phyloP scores from a whole-genome alignment of 1,140 invertebrate species.

The Drepana arcuata region DNA sequence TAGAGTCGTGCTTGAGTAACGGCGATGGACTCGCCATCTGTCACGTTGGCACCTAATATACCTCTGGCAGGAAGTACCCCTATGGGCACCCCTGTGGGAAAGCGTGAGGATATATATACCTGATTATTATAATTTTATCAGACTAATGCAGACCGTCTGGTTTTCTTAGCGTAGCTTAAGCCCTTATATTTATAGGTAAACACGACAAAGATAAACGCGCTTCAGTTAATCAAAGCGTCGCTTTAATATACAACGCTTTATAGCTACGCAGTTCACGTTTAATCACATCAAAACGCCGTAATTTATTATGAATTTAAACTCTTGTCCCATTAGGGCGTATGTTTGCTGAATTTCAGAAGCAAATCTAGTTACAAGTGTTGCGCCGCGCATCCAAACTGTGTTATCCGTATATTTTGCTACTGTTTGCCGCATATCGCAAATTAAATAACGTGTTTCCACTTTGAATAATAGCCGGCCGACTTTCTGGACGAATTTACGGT shows the following conservation, averaged over 20 bases:
- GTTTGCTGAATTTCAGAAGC: constrained; percentile 51
- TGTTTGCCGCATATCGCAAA: constrained; percentile 50
- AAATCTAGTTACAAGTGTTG: constrained; percentile 60
- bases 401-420: constrained; percentile 54
- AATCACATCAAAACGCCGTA: constrained; percentile 17
- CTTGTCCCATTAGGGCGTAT: constrained; percentile 39
- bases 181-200: constrained; percentile 26
- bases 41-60: too few species aligned
- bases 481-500: too few species aligned
- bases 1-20: too few species aligned
- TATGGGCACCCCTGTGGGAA: too few species aligned
- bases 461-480: constrained; percentile 32
- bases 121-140: too few species aligned
- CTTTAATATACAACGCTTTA: constrained; percentile 23
- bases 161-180: constrained; percentile 28
- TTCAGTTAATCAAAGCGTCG: constrained; percentile 20
- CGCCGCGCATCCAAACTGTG: constrained; percentile 30
- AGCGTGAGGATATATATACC: too few species aligned
- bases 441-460: constrained; percentile 52
- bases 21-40: too few species aligned
- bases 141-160: constrained; percentile 23
- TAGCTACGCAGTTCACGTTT: constrained; percentile 16
- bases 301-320: constrained; percentile 50
- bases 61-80: too few species aligned
- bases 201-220: constrained; percentile 25